These are phyloP conservation scores for Melanotaenia nigrans DNA, from an alignment of 2,797 vertebrate species.

Conservation along the genomic window DNA sequence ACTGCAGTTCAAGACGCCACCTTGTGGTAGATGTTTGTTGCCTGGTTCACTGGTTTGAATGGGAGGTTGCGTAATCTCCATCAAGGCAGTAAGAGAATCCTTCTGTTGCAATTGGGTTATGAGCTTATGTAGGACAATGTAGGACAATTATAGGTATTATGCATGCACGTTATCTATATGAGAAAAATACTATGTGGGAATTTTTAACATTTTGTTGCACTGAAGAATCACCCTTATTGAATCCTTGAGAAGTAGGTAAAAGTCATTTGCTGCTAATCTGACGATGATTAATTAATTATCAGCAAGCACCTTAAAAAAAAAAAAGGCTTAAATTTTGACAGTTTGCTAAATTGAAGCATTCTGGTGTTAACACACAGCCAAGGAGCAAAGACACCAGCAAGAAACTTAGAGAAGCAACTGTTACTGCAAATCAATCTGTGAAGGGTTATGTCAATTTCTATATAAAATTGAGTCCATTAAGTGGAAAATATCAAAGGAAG, in stretches of 20 bases:
- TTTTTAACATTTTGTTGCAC: neutral
- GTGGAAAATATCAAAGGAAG: neutral
- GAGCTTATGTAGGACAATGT: neutral
- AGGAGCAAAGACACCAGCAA: neutral
- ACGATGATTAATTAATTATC: neutral
- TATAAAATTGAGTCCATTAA: neutral
- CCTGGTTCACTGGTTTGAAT: constrained; percentile 13
- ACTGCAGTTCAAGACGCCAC: constrained; percentile 33
- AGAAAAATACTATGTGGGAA: neutral
- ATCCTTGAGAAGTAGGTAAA: neutral
- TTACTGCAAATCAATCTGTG: neutral
- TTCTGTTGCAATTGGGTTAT: constrained; percentile 16
- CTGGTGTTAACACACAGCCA: neutral
- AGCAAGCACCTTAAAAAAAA: neutral
- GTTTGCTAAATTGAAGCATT: neutral
- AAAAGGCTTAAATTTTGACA: neutral
- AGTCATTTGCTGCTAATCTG: neutral
- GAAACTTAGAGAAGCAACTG: neutral
- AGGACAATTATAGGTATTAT: neutral
- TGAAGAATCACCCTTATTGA: neutral
- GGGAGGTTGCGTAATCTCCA: constrained; percentile 50
- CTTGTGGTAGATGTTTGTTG: constrained; percentile 13
- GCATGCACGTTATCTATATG: neutral
- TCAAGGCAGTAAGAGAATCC: neutral
- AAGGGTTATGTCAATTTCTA: neutral